Evolutionary conservation across 1,140 invertebrate genomes (phyloP).

Genomic region (Drosophila azteca): DNA sequence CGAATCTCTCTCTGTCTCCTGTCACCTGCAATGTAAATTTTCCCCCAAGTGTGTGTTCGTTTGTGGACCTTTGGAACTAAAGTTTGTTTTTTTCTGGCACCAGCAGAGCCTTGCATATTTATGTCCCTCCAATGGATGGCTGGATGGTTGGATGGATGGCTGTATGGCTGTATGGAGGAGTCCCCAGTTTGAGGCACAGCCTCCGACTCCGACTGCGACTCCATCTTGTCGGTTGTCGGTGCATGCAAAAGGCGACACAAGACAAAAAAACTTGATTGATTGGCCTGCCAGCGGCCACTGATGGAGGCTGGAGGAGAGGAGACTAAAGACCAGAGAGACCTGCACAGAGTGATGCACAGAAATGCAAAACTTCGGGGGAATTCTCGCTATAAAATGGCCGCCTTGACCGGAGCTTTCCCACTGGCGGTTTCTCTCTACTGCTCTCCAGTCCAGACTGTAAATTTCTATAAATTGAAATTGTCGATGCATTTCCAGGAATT

Average conservation of each 20-base stretch:
- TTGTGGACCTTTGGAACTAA: slow-evolving; percentile 12
- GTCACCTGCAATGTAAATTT: slow-evolving; percentile 43
- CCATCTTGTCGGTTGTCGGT: slow-evolving; percentile 44
- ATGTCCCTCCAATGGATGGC: slow-evolving; percentile 25
- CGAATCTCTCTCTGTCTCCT: too few species aligned
- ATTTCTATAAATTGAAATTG: slow-evolving; percentile 7
- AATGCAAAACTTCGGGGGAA: too few species aligned
- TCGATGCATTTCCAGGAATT: slow-evolving; percentile 34
- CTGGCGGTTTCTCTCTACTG: too few species aligned
- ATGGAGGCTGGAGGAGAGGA: background rate
- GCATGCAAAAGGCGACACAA: slow-evolving; percentile 41
- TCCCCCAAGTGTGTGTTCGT: slow-evolving; percentile 1
- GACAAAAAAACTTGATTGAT: slow-evolving; percentile 50
- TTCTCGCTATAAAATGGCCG: too few species aligned
- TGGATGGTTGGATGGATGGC: background rate
- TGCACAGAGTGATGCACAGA: too few species aligned
- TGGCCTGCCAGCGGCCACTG: slow-evolving; percentile 32
- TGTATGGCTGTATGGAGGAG: too few species aligned
- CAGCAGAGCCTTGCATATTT: slow-evolving; percentile 44
- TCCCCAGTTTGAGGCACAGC: background rate
- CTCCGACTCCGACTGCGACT: slow-evolving; percentile 28
- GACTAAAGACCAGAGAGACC: too few species aligned
- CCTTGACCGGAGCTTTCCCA: too few species aligned
- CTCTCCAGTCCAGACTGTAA: too few species aligned
- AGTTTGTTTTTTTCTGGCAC: slow-evolving; percentile 36